Evolutionary conservation across 2,888 invertebrate genomes (phyloP).

Genomic region (Drosophila pseudotalamancana): DNA sequence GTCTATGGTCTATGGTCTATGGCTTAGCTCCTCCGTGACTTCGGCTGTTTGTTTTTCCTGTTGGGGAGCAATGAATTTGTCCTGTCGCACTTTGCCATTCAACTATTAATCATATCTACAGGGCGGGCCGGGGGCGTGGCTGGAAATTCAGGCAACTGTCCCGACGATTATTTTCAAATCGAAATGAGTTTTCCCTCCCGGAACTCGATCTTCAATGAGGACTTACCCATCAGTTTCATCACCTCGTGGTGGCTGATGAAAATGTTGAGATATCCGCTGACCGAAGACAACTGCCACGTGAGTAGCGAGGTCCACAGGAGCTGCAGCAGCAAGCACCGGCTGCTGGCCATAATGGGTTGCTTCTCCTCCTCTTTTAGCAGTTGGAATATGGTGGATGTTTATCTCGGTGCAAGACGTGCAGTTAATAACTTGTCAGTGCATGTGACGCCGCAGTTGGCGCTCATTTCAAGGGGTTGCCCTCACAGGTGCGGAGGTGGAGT

Average conservation of each 20-base stretch:
- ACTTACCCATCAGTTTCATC: slow-evolving; percentile 91
- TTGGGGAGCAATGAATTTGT: slow-evolving; percentile 68
- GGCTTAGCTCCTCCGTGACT: slow-evolving; percentile 7
- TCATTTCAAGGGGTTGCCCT: slow-evolving; percentile 40
- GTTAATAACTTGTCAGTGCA: slow-evolving; percentile 63
- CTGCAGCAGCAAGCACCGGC: slow-evolving; percentile 26
- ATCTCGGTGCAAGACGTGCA: slow-evolving; percentile 19
- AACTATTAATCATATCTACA: slow-evolving; percentile 69
- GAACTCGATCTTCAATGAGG: not conserved
- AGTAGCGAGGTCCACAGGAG: slow-evolving; percentile 70
- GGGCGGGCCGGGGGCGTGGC: slow-evolving; percentile 34
- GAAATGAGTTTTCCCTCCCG: slow-evolving; percentile 15
- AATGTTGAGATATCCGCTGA: slow-evolving; percentile 90
- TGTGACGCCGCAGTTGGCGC: slow-evolving; percentile 48
- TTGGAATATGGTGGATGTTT: slow-evolving; percentile 15
- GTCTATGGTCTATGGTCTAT: too few relatives aligned
- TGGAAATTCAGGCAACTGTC: slow-evolving; percentile 15
- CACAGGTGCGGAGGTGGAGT: not conserved
- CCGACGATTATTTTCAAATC: slow-evolving; percentile 40
- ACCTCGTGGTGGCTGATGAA: slow-evolving; percentile 92
- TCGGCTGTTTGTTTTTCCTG: slow-evolving; percentile 63
- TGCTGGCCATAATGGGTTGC: slow-evolving; percentile 28
- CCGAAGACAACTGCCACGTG: slow-evolving; percentile 83
- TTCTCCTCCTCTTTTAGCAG: not conserved
- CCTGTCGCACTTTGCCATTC: slow-evolving; percentile 62